A percentile compares a stretch with the other conserved stretches of the same genome.
These are phyloP conservation scores for Drosophila algonquin DNA, from an alignment of 2,888 invertebrate species.

Conservation along the genomic window DNA sequence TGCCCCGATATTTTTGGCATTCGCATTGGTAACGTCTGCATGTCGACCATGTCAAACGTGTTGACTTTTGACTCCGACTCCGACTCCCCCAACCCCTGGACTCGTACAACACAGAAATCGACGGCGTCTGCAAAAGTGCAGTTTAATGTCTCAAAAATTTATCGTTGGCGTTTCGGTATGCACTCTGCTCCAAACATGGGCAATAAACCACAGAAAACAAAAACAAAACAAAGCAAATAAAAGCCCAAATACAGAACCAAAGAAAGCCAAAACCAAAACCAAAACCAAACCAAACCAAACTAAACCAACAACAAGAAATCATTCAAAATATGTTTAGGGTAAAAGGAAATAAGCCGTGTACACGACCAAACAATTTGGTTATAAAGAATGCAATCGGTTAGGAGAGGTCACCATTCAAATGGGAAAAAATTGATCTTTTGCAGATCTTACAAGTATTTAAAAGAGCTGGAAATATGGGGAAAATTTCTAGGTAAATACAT, in stretches of 20 bases:
- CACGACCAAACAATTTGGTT: conserved; percentile 51
- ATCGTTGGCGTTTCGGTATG: conserved; percentile 77
- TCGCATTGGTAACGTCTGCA: conserved; percentile 76
- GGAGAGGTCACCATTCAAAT: not conserved
- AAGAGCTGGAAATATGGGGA: not conserved
- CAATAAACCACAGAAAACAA: conserved; percentile 62
- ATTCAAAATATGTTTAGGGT: conserved; percentile 49
- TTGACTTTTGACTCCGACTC: conserved; percentile 78
- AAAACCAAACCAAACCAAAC: conserved; percentile 2
- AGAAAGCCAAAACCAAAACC: conserved; percentile 26
- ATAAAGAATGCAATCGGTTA: conserved; percentile 15
- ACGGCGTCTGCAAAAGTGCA: conserved; percentile 69
- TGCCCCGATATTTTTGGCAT: conserved; percentile 52
- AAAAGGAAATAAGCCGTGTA: conserved; percentile 34
- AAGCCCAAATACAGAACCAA: conserved; percentile 39
- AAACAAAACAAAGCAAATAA: conserved; percentile 30
- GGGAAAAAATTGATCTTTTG: not conserved
- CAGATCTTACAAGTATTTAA: not conserved
- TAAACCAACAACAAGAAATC: conserved; percentile 22
- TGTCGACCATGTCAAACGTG: conserved; percentile 79
- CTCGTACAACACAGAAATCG: conserved; percentile 26
- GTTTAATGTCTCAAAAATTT: conserved; percentile 79
- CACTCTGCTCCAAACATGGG: conserved; percentile 69
- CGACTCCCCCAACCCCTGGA: conserved; percentile 4
- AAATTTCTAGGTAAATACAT: no score